A percentile compares a stretch with the other conserved stretches of the same genome.
Evolutionary conservation across 2,113 vertebrate genomes (phyloP).

Genomic region (Athene cunicularia): DNA sequence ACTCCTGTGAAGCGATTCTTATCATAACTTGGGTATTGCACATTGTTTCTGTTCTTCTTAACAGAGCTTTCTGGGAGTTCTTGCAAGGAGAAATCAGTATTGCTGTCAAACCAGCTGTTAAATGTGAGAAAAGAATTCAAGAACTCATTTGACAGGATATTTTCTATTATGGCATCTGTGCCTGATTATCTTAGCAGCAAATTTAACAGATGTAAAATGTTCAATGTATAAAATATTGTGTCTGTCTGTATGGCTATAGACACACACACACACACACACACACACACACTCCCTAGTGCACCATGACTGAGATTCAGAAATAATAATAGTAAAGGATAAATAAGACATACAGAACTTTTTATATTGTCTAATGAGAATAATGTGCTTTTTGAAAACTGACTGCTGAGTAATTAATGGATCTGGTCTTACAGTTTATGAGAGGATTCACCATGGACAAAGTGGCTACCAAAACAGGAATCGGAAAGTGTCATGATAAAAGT

Average conservation of each 20-base stretch:
- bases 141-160: background rate
- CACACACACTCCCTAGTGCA: background rate
- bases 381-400: background rate
- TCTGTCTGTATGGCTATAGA: background rate
- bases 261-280: background rate
- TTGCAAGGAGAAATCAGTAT: background rate
- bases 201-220: background rate
- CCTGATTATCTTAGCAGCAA: background rate
- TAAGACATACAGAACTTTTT: background rate
- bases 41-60: background rate
- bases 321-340: background rate
- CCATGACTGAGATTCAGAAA: background rate
- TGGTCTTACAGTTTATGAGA: background rate
- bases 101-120: background rate
- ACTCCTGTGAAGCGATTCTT: background rate
- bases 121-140: background rate
- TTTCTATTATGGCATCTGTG: conserved; percentile 15
- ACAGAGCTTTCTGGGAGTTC: background rate
- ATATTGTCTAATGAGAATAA: background rate
- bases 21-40: background rate
- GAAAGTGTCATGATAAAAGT: background rate
- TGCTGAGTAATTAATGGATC: background rate
- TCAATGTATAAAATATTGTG: background rate
- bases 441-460: background rate
- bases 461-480: background rate